A percentile compares a stretch with the other conserved stretches of the same genome.
Conservation (phyloP, 2,888 invertebrate species). For the Callyntrura guangdongensis region DNA sequence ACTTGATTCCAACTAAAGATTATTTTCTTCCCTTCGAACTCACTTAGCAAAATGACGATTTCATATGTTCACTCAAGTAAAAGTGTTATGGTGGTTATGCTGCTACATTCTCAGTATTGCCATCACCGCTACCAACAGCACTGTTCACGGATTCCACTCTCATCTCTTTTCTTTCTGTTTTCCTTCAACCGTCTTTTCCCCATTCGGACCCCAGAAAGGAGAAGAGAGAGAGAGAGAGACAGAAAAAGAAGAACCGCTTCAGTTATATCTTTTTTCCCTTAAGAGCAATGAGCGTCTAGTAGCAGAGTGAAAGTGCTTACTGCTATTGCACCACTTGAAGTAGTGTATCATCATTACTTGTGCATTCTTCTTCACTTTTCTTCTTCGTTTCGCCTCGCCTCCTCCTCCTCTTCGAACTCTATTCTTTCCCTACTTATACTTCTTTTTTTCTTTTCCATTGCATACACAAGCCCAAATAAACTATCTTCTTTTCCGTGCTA, state of each 20-base stretch:
- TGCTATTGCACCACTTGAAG: constrained; percentile 48
- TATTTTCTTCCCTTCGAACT: constrained; percentile 66
- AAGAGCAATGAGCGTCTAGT: constrained; percentile 54
- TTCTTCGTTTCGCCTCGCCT: no score
- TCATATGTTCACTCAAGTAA: constrained; percentile 61
- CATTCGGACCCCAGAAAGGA: not conserved
- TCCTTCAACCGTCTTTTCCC: not conserved
- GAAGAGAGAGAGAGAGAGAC: no score
- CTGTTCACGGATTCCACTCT: constrained; percentile 38
- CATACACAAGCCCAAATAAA: constrained; percentile 29
- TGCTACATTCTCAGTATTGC: not conserved
- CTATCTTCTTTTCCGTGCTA: not conserved
- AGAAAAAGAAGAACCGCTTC: not conserved
- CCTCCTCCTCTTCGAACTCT: no score
- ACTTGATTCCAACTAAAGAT: constrained; percentile 62
- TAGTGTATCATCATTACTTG: constrained; percentile 43
- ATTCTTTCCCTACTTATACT: no score
- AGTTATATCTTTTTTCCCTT: constrained; percentile 61
- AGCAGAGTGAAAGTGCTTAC: constrained; percentile 28
- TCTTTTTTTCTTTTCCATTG: not conserved
- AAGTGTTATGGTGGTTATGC: constrained; percentile 54
- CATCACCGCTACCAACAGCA: not conserved
- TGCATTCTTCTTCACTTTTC: constrained; percentile 40
- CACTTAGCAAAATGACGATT: constrained; percentile 75
- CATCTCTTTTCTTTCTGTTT: constrained; percentile 4